Evolutionary conservation across 2,888 invertebrate species (phyloP), one percentile per base, ranked within the genome.

Genomic region (Pyrgus malvae): DNA sequence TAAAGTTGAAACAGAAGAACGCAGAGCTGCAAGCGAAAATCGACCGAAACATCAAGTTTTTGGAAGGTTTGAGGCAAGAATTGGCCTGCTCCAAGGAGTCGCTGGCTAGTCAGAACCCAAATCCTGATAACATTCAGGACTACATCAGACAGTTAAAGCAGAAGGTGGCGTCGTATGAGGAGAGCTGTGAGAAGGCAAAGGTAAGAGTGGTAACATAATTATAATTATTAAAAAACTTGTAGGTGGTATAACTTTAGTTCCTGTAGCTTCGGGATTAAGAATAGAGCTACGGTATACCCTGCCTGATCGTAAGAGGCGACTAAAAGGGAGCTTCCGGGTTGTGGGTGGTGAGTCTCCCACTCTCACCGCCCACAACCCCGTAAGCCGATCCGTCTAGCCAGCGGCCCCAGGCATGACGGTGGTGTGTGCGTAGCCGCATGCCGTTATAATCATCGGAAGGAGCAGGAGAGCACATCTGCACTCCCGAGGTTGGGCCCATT

Each of bases 81-180:
- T 73, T 90, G 64, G 70, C 73, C 4, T 58, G 59, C 27, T 86
- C 85, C 0, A 80, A 67, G 27, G 66, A 70, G 14, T 76, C 73
- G 0, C 60, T 90, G 45, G 57, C 57, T 0, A 62, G 54, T 6
- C 78, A 76, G 57, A 69, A 64, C 7, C 83, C 84, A 0, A 85
- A 78, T 58, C 83, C 85, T 0, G 80, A 79, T 3, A 81, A 76
- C 55, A 76, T 88, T 29, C 74, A 77, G 27, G 88, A 90, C 11
- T 69, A 72, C 58, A 77, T 87, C 2, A 70, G 80, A n/a, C 80
- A 82, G 65, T 61, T 83, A 67, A 82, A 78, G 53, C 80, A 78
- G 56, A 90, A 88, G 49, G 70, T 89, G 0, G 72, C 66, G 6
- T 79, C 80, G 0, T 90, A 90, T 67, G 86, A 88, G 57, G 82